Evolutionary conservation across 2,888 invertebrate genomes (phyloP).

Genomic region (Norana najaformis): DNA sequence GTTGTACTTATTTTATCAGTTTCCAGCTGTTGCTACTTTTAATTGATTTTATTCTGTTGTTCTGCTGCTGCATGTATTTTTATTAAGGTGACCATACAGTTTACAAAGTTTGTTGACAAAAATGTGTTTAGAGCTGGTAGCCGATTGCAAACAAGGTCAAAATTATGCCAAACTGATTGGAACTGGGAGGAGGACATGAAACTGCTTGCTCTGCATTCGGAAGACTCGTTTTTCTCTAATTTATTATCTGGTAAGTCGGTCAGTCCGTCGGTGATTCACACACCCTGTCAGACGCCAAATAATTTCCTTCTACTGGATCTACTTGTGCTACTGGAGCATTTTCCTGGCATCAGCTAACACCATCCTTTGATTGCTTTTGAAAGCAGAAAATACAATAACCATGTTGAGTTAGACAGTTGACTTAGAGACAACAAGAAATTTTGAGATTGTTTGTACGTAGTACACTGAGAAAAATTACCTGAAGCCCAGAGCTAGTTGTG

Average conservation of each 20-base stretch:
- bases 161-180: slow-evolving; percentile 26
- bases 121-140: not conserved
- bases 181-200: slow-evolving; percentile 25
- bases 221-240: not conserved
- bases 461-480: too few species aligned
- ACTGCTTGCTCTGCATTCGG: not conserved
- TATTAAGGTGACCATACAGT: not conserved
- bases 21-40: not conserved
- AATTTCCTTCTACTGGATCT: too few species aligned
- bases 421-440: too few species aligned
- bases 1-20: too few species aligned
- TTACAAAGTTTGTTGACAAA: not conserved
- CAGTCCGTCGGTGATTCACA: not conserved
- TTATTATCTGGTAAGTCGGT: not conserved
- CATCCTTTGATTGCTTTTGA: too few species aligned
- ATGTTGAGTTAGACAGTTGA: too few species aligned
- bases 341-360: too few species aligned
- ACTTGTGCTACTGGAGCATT: too few species aligned
- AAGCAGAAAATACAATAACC: too few species aligned
- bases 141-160: slow-evolving; percentile 18
- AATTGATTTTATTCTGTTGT: not conserved
- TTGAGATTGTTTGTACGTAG: too few species aligned
- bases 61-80: not conserved
- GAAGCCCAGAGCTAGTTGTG: too few species aligned
- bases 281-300: not conserved